Evolutionary conservation across 1,140 invertebrate species (phyloP), one percentile per base, ranked within the genome.

Genomic region (Oncopodura yosiiana): DNA sequence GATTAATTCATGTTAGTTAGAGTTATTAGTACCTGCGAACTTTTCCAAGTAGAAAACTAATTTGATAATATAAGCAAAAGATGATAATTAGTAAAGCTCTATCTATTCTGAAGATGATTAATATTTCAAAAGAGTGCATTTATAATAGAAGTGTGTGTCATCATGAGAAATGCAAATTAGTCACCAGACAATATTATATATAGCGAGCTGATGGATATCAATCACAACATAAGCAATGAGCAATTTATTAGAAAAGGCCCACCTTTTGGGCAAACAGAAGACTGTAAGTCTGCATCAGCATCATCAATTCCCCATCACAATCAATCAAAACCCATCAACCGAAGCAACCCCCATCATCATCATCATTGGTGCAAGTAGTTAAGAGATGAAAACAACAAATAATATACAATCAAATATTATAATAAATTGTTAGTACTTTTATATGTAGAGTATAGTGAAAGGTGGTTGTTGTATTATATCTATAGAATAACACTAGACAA

Each of bases 41-140:
- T 77, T 65, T 69, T 75, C 75, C 75, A 76, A 52, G 76, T 76
- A 52, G 75, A 74, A 73, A 76, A 75, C 69, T 74, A 49, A 21
- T 29, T 23, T 46, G 26, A 8, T 27, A 46, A 24, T 5, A 19
- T 19, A 12, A 44, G 39, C 41, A 43, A 32, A 16, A 43, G 41
- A 43, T 43, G 19, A 45, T 19, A 41, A 45, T 36, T 26, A 32
- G 29, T 23, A 44, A 34, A 41, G 44, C 6, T 11, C 6, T 44
- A 23, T 9, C 8, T 26, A 27, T 27, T 27, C 9, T 19, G 6
- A 21, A 24, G 5, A 12, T 45, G 21, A 45, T 24, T 27, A 27
- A 21, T 41, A 11, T 9, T 29, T 45, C 24, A 24, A 29, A 45
- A 41, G 38, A 29, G 4, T 23, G 9, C 8, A 11, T 19, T 19